Evolutionary conservation across 2,797 vertebrate species (phyloP), one percentile per base, ranked within the genome.

Genomic region (Spinibarbus caldwelli): DNA sequence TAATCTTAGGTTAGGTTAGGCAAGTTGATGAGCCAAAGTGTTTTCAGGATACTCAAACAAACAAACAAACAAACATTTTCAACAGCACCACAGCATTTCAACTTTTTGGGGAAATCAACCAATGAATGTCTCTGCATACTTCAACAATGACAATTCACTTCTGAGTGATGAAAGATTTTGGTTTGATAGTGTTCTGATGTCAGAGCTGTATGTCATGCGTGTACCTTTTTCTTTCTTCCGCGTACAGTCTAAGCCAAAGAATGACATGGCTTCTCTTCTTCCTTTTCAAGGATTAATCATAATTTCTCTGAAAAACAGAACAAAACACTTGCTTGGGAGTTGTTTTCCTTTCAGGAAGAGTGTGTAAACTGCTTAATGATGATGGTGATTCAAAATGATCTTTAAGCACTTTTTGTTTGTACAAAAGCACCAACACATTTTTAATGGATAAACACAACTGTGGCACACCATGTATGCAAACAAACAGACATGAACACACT

Each of bases 251-350:
- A 94, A 86, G 79, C 91, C 92, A 87, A 90, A 92, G 23, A 92
- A 86, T 84, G 95, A 92, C 96, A 96, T 95, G 87, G 54, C 90
- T 91, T 91, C 83, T 85, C 66, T 43, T 89, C 79, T 92, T 91
- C 80, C 88, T 91, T 82, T 91, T 64, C 73, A 67, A 34, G 91
- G 90, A 89, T 90, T 85, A 86, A 91, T 92, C 92, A 93, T 92
- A 88, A 87, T 91, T 91, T 67, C 90, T 88, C 95, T 96, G 88
- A 12, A 64, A 70, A 76, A 68, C 88, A 92, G 80, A 84, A 83
- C 59, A 79, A 72, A 59, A 85, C 4, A 54, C 1, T 34, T 15
- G 43, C 59, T 3, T 47, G 43, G 43, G 52, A 62, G 29, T 7
- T 31, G 29, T 17, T 64, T 64, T 31, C 29, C 29, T 64, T 66